Evolutionary conservation across 2,113 vertebrate genomes (phyloP), one percentile per base, ranked within the genome.

Genomic region (Hemichromis elongatus): DNA sequence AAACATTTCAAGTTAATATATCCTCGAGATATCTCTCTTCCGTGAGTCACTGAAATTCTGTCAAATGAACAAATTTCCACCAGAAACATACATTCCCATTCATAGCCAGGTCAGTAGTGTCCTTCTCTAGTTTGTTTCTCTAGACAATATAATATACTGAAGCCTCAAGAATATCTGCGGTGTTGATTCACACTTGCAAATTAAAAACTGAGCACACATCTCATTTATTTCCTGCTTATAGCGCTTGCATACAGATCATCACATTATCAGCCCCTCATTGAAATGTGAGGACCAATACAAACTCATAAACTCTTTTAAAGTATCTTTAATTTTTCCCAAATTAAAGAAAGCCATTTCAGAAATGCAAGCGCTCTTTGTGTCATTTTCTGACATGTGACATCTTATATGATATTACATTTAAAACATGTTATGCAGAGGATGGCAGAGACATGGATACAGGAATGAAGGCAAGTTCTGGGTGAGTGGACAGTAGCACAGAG

Each of bases 401-500:
- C 52, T 75, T 33, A 52, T 75, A 13, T 70, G 21, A 70, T 70
- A 70, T 42, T 70, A 45, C 5, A 70, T 70, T 70, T 70, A 11
- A 52, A 75, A 75, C 26, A n/a, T 37, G 16, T 28, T 66, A 81
- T 37, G 30, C 7, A 55, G 37, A 52, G 26, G 30, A 73, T 73
- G 50, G 45, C 54, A 79, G 18, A 30, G 59, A 59, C 77, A 57
- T 45, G 10, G 47, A 37, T 28, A 54, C 35, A 68, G 47, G 70
- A 75, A 54, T 13, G 45, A 21, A 80, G 18, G 78, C 56, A 42
- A 54, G 37, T 40, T 80, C 37, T 85, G 88, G 54, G 30, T 75
- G 92, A 90, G 79, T 35, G 80, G 79, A 78, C 18, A 87, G 75
- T 13, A 85, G 77, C 57, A 63, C 30, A 10, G 78, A 21, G 13